Conservation (phyloP, 2,888 invertebrate species). For the Tortrix viridana region DNA sequence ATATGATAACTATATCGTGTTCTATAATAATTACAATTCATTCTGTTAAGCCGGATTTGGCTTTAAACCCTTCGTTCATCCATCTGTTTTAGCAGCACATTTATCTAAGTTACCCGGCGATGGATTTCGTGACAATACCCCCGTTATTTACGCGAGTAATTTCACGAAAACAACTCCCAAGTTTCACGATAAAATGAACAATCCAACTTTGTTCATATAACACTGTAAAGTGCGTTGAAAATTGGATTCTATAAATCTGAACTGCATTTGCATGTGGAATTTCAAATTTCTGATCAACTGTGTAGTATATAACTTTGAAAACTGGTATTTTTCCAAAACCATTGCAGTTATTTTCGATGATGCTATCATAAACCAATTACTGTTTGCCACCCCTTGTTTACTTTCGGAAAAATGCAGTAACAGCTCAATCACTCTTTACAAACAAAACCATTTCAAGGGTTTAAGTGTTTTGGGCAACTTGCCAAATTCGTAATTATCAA, state of each 20-base stretch:
- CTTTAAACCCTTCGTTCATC: conserved; percentile 8
- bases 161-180: conserved; percentile 28
- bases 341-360: conserved; percentile 12
- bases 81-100: conserved; percentile 23
- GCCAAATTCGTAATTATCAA: conserved; percentile 13
- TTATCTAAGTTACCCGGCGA: conserved; percentile 25
- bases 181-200: conserved; percentile 25
- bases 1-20: too few species aligned
- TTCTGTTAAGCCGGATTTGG: background rate
- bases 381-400: conserved; percentile 34
- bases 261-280: background rate
- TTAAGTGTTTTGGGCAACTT: conserved; percentile 14
- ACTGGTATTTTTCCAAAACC: conserved; percentile 18
- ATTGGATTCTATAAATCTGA: conserved; percentile 8
- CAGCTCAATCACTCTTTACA: conserved; percentile 14
- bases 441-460: conserved; percentile 27
- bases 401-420: conserved; percentile 26
- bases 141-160: conserved; percentile 30
- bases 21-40: too few species aligned
- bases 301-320: conserved; percentile 20
- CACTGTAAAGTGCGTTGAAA: conserved; percentile 18
- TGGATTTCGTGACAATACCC: conserved; percentile 28
- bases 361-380: conserved; percentile 29
- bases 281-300: conserved; percentile 1
- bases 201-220: conserved; percentile 14